Evolutionary conservation across 2,113 vertebrate genomes (phyloP), one percentile per base, ranked within the genome.

Genomic region (Diadophis punctatus): DNA sequence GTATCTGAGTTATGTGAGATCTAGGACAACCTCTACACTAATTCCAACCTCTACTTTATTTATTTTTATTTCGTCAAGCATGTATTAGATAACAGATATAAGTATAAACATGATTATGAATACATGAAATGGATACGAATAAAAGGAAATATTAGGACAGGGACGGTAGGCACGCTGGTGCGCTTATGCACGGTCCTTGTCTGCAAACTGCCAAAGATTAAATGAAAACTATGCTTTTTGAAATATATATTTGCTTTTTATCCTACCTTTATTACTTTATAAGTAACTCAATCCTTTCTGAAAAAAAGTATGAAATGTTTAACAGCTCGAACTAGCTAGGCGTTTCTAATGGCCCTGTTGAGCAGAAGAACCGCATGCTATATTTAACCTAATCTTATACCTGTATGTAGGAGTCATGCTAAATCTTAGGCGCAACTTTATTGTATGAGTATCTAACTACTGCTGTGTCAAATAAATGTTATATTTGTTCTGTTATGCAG

Each of bases 171-270:
- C 46, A 46, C 46, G 5, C 46, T 46, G 46, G 5, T 46, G 46
- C 46, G 46, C 5, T 46, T 46, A 46, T 46, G 46, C 46, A 46
- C 46, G 5, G 2, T 5, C 46, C 46, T 93, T 88, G 91, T 85
- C 25, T 46, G 48, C 30, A 91, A 56, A 18, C 20, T 92, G 86
- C 51, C 16, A 20, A 0, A 0, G 92, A 92, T 90, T 91, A 85
- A 89, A 94, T 91, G 16, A 87, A 74, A 91, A 84, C 43, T 51
- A 20, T 80, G 88, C 7, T 1, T 0, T 91, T 91, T 90, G 91
- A 90, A 52, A 4, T 95, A 90, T 30, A 18, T 89, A 94, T 94
- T 74, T 68, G 60, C 60, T 68, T 68, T 68, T 68, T n/a, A 68
- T 68, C 12, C 63, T 68, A 68, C 12, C 4, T n/a, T 68, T 68